A percentile compares a stretch with the other conserved stretches of the same genome.
These are phyloP conservation scores for Numenius phaeopus DNA, from an alignment of 2,797 vertebrate species.

Conservation along the genomic window DNA sequence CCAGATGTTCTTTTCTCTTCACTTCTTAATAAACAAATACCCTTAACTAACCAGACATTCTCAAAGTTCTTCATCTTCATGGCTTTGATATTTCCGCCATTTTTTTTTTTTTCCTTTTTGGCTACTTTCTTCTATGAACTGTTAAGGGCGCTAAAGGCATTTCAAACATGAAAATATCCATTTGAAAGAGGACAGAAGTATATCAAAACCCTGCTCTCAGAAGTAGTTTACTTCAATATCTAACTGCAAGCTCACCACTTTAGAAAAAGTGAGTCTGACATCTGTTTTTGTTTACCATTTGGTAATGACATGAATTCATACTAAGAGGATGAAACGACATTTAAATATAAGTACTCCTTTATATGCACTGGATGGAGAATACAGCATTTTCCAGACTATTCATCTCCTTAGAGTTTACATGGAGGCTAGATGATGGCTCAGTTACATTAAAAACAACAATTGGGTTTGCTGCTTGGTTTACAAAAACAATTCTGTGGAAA, in stretches of 20 bases:
- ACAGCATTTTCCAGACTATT: not conserved
- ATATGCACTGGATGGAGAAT: constrained; percentile 39
- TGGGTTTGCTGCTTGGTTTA: not conserved
- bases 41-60: constrained; percentile 41
- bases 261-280: constrained; percentile 47
- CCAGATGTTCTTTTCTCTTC: constrained; percentile 71
- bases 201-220: not conserved
- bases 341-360: constrained; percentile 36
- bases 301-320: constrained; percentile 52
- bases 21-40: constrained; percentile 58
- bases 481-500: not conserved
- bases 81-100: not conserved
- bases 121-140: not conserved
- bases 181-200: not conserved
- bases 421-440: not conserved
- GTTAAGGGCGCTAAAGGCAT: not conserved
- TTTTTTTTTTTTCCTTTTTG: not conserved
- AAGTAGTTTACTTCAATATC: not conserved
- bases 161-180: not conserved
- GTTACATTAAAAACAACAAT: not conserved
- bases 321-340: constrained; percentile 55
- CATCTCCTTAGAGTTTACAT: not conserved
- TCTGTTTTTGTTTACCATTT: constrained; percentile 69
- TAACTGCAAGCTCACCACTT: constrained; percentile 54
- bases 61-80: not conserved